Base-by-base conservation (phyloP, 2,797 vertebrate species). In the Enteromius trimaculatus region DNA sequence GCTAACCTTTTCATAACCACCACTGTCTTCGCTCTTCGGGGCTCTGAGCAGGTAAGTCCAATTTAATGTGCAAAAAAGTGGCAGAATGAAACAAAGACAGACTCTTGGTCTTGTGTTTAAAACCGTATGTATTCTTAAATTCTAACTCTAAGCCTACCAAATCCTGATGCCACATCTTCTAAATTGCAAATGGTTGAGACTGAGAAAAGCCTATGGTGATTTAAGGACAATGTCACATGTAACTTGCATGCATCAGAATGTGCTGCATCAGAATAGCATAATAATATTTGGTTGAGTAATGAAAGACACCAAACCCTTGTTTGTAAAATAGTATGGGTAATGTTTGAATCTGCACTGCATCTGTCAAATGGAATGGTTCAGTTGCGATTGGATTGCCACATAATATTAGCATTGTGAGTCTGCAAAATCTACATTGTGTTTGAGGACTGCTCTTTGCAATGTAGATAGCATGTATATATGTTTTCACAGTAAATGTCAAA, bases 141-240 rank as follows among this genome's bases (percentile, higher is more conserved):
- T 76, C 83, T 88, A 55, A 74, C 26, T n/a, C 16, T 42, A 49
- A 64, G 17, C 85, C 68, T 89, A 82, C 80, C 80, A 87, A 87
- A 87, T 71, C 44, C 85, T 81, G 89, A 87, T 86, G 91, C 91
- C 91, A 93, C 90, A 92, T 95, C 92, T 92, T 94, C 93, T 93
- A 91, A 92, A 90, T 88, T 68, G 81, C 88, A 69, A 80, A 62
- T 77, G 29, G 42, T 47, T 86, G 44, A 90, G 58, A 89, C 58
- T 84, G 77, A 82, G 29, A 74, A 69, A 55, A 2, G 16, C 39
- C 11, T 79, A 44, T 80, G 60, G 26, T 39, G 79, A 81, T 53
- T 14, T 64, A 85, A 86, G 84, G 82, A 84, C 86, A 85, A 81
- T 39, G 77, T 82, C 81, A 84, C 51, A 81, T 79, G 79, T 69